Evolutionary conservation across 2,113 vertebrate species (phyloP).

Genomic region (Scomber colias): DNA sequence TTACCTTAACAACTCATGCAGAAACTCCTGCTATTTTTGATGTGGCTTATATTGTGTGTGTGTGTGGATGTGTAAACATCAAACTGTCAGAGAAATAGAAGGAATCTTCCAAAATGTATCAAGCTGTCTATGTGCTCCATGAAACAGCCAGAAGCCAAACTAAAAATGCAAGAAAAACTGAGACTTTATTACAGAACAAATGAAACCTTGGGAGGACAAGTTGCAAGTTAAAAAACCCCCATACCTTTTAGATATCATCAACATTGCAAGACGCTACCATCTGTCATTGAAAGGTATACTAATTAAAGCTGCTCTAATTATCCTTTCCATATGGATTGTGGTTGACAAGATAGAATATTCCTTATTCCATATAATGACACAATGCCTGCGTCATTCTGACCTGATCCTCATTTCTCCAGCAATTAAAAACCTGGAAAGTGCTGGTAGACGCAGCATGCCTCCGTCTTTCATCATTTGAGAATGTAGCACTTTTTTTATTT

Average conservation of each 20-base stretch:
- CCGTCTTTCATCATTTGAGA: slow-evolving; percentile 55
- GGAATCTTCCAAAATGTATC: slow-evolving; percentile 5
- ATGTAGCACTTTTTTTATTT: slow-evolving; percentile 28
- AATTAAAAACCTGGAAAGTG: slow-evolving; percentile 64
- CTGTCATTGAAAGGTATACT: slow-evolving; percentile 44
- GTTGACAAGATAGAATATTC: slow-evolving; percentile 26
- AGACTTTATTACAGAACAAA: slow-evolving; percentile 7
- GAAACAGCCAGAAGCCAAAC: slow-evolving; percentile 26
- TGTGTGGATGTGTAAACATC: slow-evolving; percentile 27
- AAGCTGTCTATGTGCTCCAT: slow-evolving; percentile 1
- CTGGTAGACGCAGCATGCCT: slow-evolving; percentile 32
- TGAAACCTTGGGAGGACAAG: slow-evolving; percentile 5
- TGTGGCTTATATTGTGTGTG: neutral
- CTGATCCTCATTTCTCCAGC: slow-evolving; percentile 34
- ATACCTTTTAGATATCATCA: slow-evolving; percentile 37
- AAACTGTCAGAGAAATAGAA: slow-evolving; percentile 30
- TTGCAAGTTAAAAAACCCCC: neutral
- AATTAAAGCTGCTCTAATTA: slow-evolving; percentile 59
- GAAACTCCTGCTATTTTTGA: neutral
- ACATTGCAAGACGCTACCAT: slow-evolving; percentile 26
- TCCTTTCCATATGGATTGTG: slow-evolving; percentile 47
- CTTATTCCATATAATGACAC: slow-evolving; percentile 39
- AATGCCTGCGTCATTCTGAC: slow-evolving; percentile 47
- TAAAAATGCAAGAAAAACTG: slow-evolving; percentile 23
- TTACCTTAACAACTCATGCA: slow-evolving; percentile 20